These are phyloP conservation scores for Leptonema lineaticorne DNA, from an alignment of 1,140 invertebrate species.

Conservation along the genomic window DNA sequence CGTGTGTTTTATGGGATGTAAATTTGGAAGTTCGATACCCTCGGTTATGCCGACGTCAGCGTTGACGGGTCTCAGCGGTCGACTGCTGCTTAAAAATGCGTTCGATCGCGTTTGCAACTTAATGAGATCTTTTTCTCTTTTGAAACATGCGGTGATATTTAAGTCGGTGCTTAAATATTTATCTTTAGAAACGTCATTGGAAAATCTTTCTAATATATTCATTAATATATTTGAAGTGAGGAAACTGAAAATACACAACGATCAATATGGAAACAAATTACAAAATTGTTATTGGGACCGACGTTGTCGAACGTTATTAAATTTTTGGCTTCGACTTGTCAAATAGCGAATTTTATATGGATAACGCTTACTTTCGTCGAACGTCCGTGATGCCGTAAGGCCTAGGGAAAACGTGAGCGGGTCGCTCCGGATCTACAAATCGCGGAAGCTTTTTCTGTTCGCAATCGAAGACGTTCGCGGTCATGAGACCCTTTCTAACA, in stretches of 20 bases:
- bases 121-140: conserved; percentile 64
- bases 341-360: too few species aligned
- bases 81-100: conserved; percentile 64
- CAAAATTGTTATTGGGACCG: not conserved
- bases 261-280: not conserved
- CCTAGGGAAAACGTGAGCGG: conserved; percentile 69
- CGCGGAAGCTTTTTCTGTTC: conserved; percentile 75
- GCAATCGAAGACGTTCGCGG: conserved; percentile 75
- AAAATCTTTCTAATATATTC: conserved; percentile 67
- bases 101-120: conserved; percentile 66
- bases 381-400: conserved; percentile 70
- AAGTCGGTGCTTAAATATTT: conserved; percentile 62
- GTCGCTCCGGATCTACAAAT: conserved; percentile 66
- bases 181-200: conserved; percentile 56
- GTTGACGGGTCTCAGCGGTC: conserved; percentile 60
- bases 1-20: conserved; percentile 70
- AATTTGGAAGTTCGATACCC: conserved; percentile 61
- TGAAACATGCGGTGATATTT: conserved; percentile 56
- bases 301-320: not conserved
- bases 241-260: conserved; percentile 58
- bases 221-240: conserved; percentile 70
- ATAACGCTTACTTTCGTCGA: conserved; percentile 72
- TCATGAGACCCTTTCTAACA: conserved; percentile 64
- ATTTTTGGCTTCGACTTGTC: conserved; percentile 4
- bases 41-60: conserved; percentile 47